Percentiles rank a stretch among this genome's conserved stretches.
These are phyloP conservation scores for Chrysochloris asiatica DNA, from an alignment of 2,113 vertebrate species.

Conservation along the genomic window DNA sequence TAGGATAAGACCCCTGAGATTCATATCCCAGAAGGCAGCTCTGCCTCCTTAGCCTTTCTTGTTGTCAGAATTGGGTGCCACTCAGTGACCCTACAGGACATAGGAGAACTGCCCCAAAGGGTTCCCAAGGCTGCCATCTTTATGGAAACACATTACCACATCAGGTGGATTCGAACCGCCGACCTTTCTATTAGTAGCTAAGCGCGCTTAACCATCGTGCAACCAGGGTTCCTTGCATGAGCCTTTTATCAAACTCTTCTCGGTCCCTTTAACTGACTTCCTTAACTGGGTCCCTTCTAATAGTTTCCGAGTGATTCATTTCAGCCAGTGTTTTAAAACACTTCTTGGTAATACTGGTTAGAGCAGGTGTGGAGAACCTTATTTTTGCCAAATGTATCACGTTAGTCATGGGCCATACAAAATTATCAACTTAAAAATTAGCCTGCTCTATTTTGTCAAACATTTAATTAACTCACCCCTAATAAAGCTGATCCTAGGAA, in stretches of 20 bases:
- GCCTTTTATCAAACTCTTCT: neutral
- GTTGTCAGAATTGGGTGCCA: no score
- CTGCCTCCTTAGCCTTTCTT: no score
- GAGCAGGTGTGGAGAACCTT: no score
- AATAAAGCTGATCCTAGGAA: no score
- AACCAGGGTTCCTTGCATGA: neutral
- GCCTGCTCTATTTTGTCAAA: no score
- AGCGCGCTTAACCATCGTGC: neutral
- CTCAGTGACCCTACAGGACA: neutral
- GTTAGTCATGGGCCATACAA: no score
- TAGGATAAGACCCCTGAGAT: no score
- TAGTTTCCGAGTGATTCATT: neutral
- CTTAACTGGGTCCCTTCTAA: neutral
- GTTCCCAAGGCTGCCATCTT: neutral
- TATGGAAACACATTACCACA: neutral
- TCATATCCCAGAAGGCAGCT: no score
- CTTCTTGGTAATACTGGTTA: no score
- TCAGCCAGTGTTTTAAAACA: slow-evolving; percentile 13
- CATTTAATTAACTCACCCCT: no score
- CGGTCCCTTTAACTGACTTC: neutral
- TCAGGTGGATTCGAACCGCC: neutral
- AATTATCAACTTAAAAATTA: no score
- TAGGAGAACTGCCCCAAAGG: neutral
- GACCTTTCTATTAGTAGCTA: neutral
- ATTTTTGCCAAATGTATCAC: no score